Base-by-base conservation (phyloP, 2,888 invertebrate genomes). In the Lordiphosa andalusiaca region DNA sequence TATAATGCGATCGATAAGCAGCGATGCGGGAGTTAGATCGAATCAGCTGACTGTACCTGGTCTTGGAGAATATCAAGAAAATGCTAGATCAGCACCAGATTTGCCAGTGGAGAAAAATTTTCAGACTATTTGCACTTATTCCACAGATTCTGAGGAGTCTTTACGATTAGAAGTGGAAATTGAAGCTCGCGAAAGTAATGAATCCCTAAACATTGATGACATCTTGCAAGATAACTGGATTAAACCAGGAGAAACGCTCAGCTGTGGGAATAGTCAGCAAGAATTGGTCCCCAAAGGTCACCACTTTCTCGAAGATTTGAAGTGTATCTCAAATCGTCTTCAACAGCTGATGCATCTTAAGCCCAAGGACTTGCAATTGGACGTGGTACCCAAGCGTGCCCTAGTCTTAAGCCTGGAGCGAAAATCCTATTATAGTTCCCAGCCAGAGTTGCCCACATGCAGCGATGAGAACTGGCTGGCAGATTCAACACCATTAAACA, bases 1-100 rank as follows among this genome's bases (percentile, higher is more conserved):
- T 4, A 87, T 88, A 41, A 71, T 82, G 7, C 84, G 88, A 10
- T 88, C 88, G 0, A 78, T 88, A 6, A 89, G 89, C 21, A 86
- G 88, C 25, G 78, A 86, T 42, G 63, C 87, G 1, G 78, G 78
- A 1, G 73, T 83, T 48, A 58, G 63, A 7, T 50, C 63, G 66
- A 56, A 44, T 44, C 44, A 33, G 13, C 59, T 78, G 3, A 53
- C 64, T 4, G 84, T 84, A 7, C 77, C 67, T 42, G 16, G 64
- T 41, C 54, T 69, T 10, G 55, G 75, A 3, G 77, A 74, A 12
- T 81, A 47, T 67, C 76, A 73, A 39, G 83, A 82, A 44, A 83
- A 70, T 37, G 72, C 86, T 6, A 85, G 77, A 23, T 87, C 87
- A 0, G 85, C 85, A 0, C 85, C 85, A 2, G 81, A 87, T 50